Base-by-base conservation (phyloP, 2,113 vertebrate species). In the Onychorhynchus coronatus region DNA sequence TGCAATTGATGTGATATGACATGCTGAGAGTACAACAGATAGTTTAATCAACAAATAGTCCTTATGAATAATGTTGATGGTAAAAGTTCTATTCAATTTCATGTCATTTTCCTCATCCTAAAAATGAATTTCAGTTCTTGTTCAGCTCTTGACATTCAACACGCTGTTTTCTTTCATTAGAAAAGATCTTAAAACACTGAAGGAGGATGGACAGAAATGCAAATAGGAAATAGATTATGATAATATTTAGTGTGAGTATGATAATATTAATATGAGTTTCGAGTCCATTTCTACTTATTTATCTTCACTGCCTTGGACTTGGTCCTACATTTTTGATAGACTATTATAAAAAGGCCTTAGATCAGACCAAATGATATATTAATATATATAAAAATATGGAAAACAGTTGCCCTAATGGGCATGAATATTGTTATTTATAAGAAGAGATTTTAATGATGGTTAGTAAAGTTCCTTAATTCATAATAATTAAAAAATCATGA, bases 1-100 rank as follows among this genome's bases (percentile, higher is more conserved):
- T 81, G 83, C 95, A 96, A 98, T 62, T 97, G 95, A 98, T 95
- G 72, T 82, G 82, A 73, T 86, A 88, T 91, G 88, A 96, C 75
- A 97, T 75, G 82, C 76, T 91, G 59, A 70, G 89, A 97, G n/a
- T 76, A 88, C 31, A 95, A 81, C 71, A 95, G 88, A 97, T 95
- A 96, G 91, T 96, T 97, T 97, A 97, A 97, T 97, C 96, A 97
- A 95, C 95, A 97, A 97, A 94, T 95, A 66, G 92, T 70, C 93
- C 85, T 84, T 88, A 71, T 91, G 63, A 91, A 97, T 94, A 93
- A 91, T 90, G n/a, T 70, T 62, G 68, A 95, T 93, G 73, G 65
- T 66, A 95, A 89, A 97, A 96, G 66, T 96, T 97, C 95, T 86
- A 83, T 86, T 95, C 85, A 95, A 95, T 95, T 96, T 94, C 93